Evolutionary conservation across 2,797 vertebrate species (phyloP).

Genomic region (Eleutherodactylus coqui): DNA sequence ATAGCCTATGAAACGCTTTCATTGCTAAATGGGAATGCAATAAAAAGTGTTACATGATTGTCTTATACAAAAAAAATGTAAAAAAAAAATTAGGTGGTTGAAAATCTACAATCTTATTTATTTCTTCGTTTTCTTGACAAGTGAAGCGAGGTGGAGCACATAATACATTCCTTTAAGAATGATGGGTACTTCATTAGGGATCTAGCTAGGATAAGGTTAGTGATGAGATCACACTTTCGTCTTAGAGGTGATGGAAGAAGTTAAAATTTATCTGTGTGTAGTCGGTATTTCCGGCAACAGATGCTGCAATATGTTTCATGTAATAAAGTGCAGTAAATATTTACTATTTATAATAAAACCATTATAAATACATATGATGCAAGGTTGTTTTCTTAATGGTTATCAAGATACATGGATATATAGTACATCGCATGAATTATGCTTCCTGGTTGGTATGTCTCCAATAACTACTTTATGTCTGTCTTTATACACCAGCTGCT

Average conservation of each 20-base stretch:
- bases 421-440: neutral
- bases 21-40: slow-evolving; percentile 34
- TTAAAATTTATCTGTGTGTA: slow-evolving; percentile 79
- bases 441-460: neutral
- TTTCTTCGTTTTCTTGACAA: slow-evolving; percentile 80
- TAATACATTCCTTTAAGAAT: slow-evolving; percentile 80
- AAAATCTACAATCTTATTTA: slow-evolving; percentile 81
- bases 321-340: slow-evolving; percentile 93
- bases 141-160: slow-evolving; percentile 77
- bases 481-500: too few relatives aligned
- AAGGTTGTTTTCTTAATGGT: slow-evolving; percentile 68
- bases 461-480: neutral
- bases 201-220: slow-evolving; percentile 75
- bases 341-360: slow-evolving; percentile 96
- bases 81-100: slow-evolving; percentile 61
- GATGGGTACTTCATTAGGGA: slow-evolving; percentile 75
- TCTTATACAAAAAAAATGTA: slow-evolving; percentile 17
- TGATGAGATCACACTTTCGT: slow-evolving; percentile 78
- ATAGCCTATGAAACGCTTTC: slow-evolving; percentile 14
- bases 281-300: slow-evolving; percentile 81
- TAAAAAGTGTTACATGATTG: slow-evolving; percentile 7
- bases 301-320: slow-evolving; percentile 85
- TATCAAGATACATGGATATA: neutral
- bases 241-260: slow-evolving; percentile 80
- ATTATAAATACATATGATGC: slow-evolving; percentile 77